Percentiles rank a stretch among this genome's conserved stretches.
phyloP scores from a whole-genome alignment of 2,113 vertebrate species.

The Phalacrocorax aristotelis region DNA sequence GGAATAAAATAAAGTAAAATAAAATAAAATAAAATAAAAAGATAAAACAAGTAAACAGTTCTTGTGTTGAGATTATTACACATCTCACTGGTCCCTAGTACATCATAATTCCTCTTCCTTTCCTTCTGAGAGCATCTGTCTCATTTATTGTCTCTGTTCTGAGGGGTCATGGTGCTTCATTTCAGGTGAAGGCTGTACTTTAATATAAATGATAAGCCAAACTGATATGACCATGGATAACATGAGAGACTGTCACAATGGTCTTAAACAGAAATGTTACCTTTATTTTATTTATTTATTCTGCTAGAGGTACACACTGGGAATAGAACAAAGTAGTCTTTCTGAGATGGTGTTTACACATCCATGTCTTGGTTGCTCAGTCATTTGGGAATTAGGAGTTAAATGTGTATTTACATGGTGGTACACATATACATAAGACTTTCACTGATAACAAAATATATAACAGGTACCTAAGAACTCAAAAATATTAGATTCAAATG shows the following conservation, averaged over 20 bases:
- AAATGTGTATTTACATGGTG: neutral
- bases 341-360: neutral
- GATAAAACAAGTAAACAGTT: neutral
- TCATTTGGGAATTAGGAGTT: neutral
- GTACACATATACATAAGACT: neutral
- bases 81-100: neutral
- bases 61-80: neutral
- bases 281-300: neutral
- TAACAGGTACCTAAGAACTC: neutral
- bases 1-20: neutral
- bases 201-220: neutral
- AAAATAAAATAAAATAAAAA: neutral
- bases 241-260: accelerated
- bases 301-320: neutral
- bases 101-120: neutral
- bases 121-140: neutral
- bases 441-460: neutral
- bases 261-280: neutral
- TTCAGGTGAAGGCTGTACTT: neutral
- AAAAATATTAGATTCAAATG: neutral
- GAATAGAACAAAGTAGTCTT: neutral
- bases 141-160: neutral
- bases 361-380: neutral
- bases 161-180: neutral
- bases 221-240: neutral